Percentiles rank a stretch among this genome's conserved stretches.
Evolutionary conservation across 2,113 vertebrate genomes (phyloP).

Genomic region (Hippocampus zosterae): DNA sequence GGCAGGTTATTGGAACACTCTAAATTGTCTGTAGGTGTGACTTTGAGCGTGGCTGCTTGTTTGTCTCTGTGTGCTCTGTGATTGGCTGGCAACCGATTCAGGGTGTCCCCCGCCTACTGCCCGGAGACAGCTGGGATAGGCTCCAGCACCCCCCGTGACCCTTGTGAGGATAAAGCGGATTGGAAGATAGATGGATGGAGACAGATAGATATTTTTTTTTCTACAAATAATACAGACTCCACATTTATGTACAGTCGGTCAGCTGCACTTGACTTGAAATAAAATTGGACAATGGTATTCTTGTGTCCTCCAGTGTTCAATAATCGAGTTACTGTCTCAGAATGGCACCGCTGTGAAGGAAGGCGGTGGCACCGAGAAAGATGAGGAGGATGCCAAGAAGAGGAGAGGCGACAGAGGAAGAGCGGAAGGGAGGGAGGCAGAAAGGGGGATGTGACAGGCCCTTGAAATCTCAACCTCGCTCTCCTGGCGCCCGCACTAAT

Average conservation of each 20-base stretch:
- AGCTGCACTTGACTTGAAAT: constrained; percentile 35
- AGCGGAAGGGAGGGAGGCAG: constrained; percentile 5
- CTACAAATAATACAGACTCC: too few species aligned
- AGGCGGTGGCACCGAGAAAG: constrained; percentile 30
- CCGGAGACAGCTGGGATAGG: too few species aligned
- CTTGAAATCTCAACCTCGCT: constrained; percentile 99
- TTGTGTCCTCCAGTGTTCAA: constrained; percentile 36
- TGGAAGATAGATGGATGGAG: too few species aligned
- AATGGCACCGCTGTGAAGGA: constrained; percentile 43
- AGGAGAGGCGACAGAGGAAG: constrained; percentile 20
- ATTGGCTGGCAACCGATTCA: too few species aligned
- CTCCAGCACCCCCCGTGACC: too few species aligned
- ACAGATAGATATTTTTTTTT: too few species aligned
- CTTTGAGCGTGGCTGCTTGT: too few species aligned
- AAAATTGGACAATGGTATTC: constrained; percentile 31
- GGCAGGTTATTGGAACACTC: too few species aligned
- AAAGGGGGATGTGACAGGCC: constrained; percentile 85
- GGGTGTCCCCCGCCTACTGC: too few species aligned
- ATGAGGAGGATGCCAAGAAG: constrained; percentile 35
- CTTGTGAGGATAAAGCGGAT: too few species aligned
- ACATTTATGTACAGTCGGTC: not conserved
- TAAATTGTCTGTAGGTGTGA: too few species aligned
- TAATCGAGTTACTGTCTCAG: constrained; percentile 63
- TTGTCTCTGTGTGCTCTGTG: too few species aligned
- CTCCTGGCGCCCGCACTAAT: constrained; percentile 99